Evolutionary conservation across 2,797 vertebrate genomes (phyloP).

Genomic region (Alectoris magna): DNA sequence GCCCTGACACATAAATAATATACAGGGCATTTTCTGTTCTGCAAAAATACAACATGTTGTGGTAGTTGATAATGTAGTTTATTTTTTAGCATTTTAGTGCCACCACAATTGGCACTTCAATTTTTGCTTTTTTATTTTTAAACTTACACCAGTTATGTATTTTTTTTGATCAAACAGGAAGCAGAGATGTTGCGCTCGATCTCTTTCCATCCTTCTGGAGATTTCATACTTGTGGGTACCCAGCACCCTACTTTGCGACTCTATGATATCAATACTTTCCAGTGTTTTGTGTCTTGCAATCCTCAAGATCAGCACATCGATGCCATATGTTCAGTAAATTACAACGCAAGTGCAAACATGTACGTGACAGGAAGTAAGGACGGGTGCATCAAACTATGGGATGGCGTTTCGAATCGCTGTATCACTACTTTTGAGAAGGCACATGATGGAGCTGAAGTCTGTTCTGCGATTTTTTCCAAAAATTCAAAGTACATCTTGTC

Average conservation of each 20-base stretch:
- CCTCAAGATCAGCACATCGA: constrained; percentile 97
- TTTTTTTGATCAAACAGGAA: constrained; percentile 82
- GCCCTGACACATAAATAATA: neutral
- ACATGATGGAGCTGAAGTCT: constrained; percentile 95
- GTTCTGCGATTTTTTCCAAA: constrained; percentile 96
- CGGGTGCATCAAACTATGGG: constrained; percentile 98
- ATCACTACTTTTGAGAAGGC: constrained; percentile 96
- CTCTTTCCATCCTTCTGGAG: constrained; percentile 97
- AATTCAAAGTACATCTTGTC: constrained; percentile 98
- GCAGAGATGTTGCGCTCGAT: constrained; percentile 98
- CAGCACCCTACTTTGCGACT: constrained; percentile 96
- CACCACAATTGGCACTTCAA: neutral
- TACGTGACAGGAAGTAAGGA: constrained; percentile 97
- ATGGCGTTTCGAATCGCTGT: constrained; percentile 96
- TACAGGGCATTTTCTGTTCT: neutral
- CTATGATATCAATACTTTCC: constrained; percentile 98
- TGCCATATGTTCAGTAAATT: constrained; percentile 93
- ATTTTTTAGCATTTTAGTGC: neutral
- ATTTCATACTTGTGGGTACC: constrained; percentile 95
- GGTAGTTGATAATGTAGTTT: neutral
- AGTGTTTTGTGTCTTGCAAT: constrained; percentile 98
- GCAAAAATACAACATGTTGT: neutral
- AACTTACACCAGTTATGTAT: neutral
- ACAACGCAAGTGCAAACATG: constrained; percentile 94
- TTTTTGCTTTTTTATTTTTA: neutral